phyloP scores from a whole-genome alignment of 1,140 invertebrate species.

The Sarcophaga bullata region DNA sequence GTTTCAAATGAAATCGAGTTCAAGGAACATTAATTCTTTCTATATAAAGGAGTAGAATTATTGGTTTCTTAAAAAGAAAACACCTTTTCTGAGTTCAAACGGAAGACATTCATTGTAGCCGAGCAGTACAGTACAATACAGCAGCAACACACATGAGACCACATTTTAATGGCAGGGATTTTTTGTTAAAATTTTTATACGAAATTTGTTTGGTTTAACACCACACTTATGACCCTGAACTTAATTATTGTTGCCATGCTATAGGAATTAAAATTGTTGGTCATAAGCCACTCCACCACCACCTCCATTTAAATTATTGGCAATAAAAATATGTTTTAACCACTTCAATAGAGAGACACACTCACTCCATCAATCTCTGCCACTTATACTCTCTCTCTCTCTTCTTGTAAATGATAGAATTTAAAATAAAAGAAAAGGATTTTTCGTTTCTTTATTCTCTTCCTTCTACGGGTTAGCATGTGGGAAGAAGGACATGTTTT shows the following conservation, averaged over 20 bases:
- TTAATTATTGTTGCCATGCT: slow-evolving; percentile 15
- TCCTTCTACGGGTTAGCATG: not conserved
- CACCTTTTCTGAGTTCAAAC: slow-evolving; percentile 27
- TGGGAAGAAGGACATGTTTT: slow-evolving; percentile 41
- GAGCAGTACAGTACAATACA: not conserved
- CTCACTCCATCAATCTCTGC: not conserved
- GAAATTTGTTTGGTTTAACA: slow-evolving; percentile 2
- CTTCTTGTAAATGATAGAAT: not conserved
- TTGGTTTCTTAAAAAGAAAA: slow-evolving; percentile 21
- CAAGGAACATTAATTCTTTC: slow-evolving; percentile 29
- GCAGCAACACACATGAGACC: slow-evolving; percentile 28
- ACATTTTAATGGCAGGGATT: slow-evolving; percentile 20
- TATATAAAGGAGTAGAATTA: not conserved
- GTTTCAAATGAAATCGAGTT: not conserved
- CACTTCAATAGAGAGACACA: not conserved
- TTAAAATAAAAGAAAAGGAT: not conserved
- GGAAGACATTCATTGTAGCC: slow-evolving; percentile 26
- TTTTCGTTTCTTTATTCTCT: not conserved
- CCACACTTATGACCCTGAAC: slow-evolving; percentile 37
- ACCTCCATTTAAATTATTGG: not conserved
- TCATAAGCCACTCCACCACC: no score
- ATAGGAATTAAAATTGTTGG: not conserved
- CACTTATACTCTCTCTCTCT: no score
- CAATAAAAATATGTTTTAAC: slow-evolving; percentile 33
- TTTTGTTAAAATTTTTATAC: not conserved